A percentile compares a stretch with the other conserved stretches of the same genome.
These are phyloP conservation scores for Pteropus rufus DNA, from an alignment of 2,797 vertebrate genomes.

Conservation along the genomic window DNA sequence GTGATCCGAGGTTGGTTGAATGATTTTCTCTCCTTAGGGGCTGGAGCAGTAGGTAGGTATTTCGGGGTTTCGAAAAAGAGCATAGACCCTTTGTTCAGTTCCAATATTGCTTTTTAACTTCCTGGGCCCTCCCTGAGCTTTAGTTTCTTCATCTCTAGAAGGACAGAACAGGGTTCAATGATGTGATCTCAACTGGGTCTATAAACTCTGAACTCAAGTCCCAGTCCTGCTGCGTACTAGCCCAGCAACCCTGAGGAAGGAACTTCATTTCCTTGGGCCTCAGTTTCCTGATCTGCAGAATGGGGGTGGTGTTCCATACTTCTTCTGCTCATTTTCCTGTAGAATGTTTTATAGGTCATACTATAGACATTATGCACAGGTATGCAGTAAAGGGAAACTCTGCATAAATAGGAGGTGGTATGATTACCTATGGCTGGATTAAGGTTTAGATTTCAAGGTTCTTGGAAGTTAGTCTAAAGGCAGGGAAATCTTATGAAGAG, in stretches of 20 bases:
- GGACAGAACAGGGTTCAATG: neutral
- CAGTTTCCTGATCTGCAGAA: neutral
- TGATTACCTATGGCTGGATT: neutral
- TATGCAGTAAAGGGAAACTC: rapidly evolving
- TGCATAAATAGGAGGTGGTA: rapidly evolving
- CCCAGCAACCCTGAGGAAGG: neutral
- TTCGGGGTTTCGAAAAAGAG: neutral
- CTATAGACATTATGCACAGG: neutral
- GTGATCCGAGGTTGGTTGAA: neutral
- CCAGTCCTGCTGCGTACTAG: neutral
- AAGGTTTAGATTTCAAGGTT: neutral
- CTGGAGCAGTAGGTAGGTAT: neutral
- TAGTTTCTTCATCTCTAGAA: neutral
- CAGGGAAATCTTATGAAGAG: neutral
- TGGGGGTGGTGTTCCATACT: rapidly evolving
- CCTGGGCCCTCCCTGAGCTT: neutral
- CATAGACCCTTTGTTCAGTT: neutral
- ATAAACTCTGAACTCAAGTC: neutral
- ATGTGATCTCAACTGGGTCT: rapidly evolving
- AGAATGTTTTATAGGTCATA: neutral
- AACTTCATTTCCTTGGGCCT: neutral
- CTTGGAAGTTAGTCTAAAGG: neutral
- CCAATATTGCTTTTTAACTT: neutral
- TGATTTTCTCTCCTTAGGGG: neutral
- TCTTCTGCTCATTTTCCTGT: neutral